A percentile compares a stretch with the other conserved stretches of the same genome.
phyloP scores from a whole-genome alignment of 2,888 invertebrate genomes.

The Platycheirus rosarum region DNA sequence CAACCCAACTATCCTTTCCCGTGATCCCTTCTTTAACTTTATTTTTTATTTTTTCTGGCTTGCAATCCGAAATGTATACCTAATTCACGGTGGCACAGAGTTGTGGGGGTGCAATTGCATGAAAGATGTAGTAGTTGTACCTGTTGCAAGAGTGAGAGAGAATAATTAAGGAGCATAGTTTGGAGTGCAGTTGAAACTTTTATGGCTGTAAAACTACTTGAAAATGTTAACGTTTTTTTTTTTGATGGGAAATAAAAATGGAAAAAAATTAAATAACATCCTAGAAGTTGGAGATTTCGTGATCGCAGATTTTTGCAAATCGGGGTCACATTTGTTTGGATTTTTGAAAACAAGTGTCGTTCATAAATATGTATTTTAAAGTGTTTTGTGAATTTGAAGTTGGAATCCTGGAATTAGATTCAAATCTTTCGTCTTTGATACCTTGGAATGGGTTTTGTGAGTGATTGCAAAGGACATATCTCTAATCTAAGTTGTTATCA shows the following conservation, averaged over 20 bases:
- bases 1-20: constrained; percentile 4
- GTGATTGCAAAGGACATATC: no score
- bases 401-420: no score
- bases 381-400: background rate
- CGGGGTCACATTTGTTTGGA: constrained; percentile 12
- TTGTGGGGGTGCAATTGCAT: constrained; percentile 48
- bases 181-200: constrained; percentile 44
- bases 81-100: constrained; percentile 31
- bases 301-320: constrained; percentile 33
- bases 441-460: no score
- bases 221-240: constrained; percentile 37
- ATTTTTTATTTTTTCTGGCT: constrained; percentile 23
- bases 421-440: no score
- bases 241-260: constrained; percentile 24
- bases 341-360: background rate
- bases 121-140: constrained; percentile 47
- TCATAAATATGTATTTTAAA: background rate
- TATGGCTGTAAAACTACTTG: constrained; percentile 45
- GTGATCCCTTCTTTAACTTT: constrained; percentile 6
- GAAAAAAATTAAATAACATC: constrained; percentile 7
- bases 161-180: constrained; percentile 50
- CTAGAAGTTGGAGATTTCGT: constrained; percentile 25
- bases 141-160: constrained; percentile 53
- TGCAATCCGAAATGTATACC: constrained; percentile 3
- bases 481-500: no score